phyloP scores from a whole-genome alignment of 2,797 vertebrate species.

The Gymnothorax reevesii region DNA sequence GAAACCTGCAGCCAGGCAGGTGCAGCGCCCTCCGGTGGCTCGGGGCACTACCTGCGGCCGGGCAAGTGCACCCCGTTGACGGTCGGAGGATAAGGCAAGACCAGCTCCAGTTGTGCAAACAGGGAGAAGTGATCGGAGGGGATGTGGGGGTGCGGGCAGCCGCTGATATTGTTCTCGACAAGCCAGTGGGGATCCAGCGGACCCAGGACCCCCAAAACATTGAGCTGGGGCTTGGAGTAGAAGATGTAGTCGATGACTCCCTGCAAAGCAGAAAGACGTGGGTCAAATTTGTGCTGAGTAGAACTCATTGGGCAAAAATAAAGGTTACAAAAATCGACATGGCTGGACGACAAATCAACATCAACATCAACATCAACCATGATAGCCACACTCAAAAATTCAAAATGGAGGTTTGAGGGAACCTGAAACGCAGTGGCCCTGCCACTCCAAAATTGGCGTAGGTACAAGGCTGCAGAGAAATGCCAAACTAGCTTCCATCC shows the following conservation, averaged over 20 bases:
- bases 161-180: slow-evolving; percentile 93
- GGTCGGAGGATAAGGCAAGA: slow-evolving; percentile 89
- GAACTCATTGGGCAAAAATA: too few relatives aligned
- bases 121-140: slow-evolving; percentile 99
- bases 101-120: slow-evolving; percentile 96
- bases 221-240: slow-evolving; percentile 96
- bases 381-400: too few relatives aligned
- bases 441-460: too few relatives aligned
- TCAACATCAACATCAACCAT: too few relatives aligned
- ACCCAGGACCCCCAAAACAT: slow-evolving; percentile 92
- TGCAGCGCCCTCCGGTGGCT: slow-evolving; percentile 74
- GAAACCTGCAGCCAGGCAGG: slow-evolving; percentile 96
- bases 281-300: neutral
- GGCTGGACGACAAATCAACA: too few relatives aligned
- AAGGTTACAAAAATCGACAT: too few relatives aligned
- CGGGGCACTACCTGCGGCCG: slow-evolving; percentile 91
- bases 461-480: too few relatives aligned
- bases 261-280: slow-evolving; percentile 63
- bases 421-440: too few relatives aligned
- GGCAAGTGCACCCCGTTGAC: slow-evolving; percentile 95
- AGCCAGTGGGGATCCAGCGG: slow-evolving; percentile 97
- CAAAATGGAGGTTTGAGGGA: too few relatives aligned
- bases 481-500: too few relatives aligned
- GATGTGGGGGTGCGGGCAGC: slow-evolving; percentile 96
- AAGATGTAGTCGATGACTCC: slow-evolving; percentile 99